Evolutionary conservation across 2,797 vertebrate genomes (phyloP).

Genomic region (Thripadectes ignobilis): DNA sequence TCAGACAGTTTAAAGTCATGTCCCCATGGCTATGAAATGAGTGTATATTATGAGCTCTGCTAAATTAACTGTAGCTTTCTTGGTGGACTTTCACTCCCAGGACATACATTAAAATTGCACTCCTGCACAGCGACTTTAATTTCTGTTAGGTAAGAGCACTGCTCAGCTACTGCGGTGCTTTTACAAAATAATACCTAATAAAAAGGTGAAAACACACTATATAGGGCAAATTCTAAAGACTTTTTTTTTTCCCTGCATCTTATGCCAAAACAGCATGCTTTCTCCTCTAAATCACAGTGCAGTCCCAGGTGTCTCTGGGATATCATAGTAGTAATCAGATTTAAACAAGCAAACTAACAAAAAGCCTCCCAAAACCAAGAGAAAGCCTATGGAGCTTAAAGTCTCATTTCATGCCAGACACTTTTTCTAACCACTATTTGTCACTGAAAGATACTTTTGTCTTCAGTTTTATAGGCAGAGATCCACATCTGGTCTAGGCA

Average conservation of each 20-base stretch:
- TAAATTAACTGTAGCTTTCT: conserved; percentile 49
- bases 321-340: background rate
- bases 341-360: background rate
- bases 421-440: background rate
- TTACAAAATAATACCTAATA: background rate
- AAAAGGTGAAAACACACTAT: background rate
- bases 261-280: background rate
- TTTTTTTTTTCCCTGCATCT: background rate
- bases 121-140: background rate
- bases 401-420: background rate
- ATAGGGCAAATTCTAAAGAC: background rate
- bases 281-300: background rate
- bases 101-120: conserved; percentile 5
- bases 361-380: background rate
- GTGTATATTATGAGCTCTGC: conserved; percentile 21
- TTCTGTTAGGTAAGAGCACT: background rate
- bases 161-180: background rate
- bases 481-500: background rate
- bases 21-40: conserved; percentile 2
- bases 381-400: accelerated
- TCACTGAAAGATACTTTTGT: background rate
- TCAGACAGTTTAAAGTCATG: conserved; percentile 41
- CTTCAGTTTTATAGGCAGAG: background rate
- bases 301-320: background rate
- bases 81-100: conserved; percentile 35